Percentiles rank a stretch among this genome's conserved stretches.
Conservation (phyloP, 2,888 invertebrate species). For the Invenusta paracnida region DNA sequence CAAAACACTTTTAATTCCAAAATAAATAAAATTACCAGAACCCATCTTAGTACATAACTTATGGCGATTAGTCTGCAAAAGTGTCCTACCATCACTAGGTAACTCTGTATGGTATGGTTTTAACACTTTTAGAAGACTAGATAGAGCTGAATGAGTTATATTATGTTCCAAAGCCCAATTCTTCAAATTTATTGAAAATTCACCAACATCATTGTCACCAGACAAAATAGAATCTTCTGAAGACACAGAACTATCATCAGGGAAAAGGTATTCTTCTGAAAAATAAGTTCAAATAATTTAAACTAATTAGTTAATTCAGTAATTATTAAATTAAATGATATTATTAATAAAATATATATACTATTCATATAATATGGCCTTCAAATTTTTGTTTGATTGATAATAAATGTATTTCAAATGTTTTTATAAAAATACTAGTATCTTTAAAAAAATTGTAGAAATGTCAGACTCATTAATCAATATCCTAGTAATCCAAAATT, state of each 20-base stretch:
- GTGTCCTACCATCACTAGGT: not conserved
- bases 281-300: no score
- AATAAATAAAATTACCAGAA: not conserved
- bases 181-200: not conserved
- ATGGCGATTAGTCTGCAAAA: not conserved
- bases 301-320: no score
- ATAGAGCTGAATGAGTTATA: not conserved
- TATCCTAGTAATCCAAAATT: no score
- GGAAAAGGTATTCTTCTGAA: not conserved
- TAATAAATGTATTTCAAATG: no score
- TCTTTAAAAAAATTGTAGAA: no score
- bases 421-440: no score
- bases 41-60: not conserved
- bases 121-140: not conserved
- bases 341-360: no score
- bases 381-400: no score
- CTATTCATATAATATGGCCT: no score
- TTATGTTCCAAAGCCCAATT: not conserved
- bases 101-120: conserved; percentile 9
- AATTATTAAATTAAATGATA: no score
- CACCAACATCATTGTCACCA: not conserved
- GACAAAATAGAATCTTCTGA: not conserved
- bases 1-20: not conserved
- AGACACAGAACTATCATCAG: not conserved
- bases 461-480: no score